phyloP scores from a whole-genome alignment of 1,140 invertebrate species.

The Augochlora pura region DNA sequence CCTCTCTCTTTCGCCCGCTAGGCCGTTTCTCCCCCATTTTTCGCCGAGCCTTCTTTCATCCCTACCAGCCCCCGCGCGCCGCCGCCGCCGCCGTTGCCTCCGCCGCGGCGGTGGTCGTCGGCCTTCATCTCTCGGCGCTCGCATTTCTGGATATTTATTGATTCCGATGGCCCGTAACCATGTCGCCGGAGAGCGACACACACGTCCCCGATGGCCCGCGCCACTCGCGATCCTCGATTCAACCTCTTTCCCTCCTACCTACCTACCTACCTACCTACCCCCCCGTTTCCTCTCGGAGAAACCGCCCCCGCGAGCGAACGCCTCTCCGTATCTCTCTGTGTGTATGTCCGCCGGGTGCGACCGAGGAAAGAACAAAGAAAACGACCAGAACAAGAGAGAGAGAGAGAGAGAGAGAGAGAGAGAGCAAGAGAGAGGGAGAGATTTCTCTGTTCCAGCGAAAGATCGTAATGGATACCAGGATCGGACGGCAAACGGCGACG shows the following conservation, averaged over 20 bases:
- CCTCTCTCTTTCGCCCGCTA: too few relatives aligned
- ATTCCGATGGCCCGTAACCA: constrained; percentile 23
- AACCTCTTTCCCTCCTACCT: not conserved
- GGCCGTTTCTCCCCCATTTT: not conserved
- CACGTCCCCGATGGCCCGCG: not conserved
- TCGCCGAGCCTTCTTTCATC: not conserved
- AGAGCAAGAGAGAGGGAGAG: not conserved
- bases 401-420: not conserved
- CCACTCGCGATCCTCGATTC: constrained; percentile 2
- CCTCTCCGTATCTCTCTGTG: too few relatives aligned
- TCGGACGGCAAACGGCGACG: constrained; percentile 59
- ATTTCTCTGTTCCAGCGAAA: not conserved
- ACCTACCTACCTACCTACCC: not conserved
- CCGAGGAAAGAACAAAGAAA: not conserved
- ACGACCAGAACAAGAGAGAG: too few relatives aligned
- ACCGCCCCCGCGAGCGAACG: not conserved
- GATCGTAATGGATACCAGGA: constrained; percentile 53
- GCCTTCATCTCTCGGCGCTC: not conserved
- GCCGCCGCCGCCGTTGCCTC: too few relatives aligned
- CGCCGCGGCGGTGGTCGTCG: too few relatives aligned
- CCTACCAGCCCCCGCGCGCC: not conserved
- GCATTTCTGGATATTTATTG: constrained; percentile 42
- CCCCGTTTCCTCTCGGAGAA: constrained; percentile 13
- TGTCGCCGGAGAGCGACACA: constrained; percentile 5
- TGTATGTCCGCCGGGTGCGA: too few relatives aligned